phyloP scores from a whole-genome alignment of 2,888 invertebrate genomes.

The Mystacides longicornis region DNA sequence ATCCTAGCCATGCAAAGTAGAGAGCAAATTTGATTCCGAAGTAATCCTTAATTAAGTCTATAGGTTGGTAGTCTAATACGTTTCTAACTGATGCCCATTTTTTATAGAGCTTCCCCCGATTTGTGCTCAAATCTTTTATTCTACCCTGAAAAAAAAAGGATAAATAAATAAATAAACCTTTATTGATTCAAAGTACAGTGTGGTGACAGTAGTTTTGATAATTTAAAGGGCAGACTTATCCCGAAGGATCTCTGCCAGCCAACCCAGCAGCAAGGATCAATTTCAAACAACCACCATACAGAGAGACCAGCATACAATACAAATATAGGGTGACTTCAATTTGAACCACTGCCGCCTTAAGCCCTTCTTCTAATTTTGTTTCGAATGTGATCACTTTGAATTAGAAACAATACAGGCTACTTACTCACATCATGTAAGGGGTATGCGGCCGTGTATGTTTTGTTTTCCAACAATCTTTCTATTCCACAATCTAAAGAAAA shows the following conservation, averaged over 20 bases:
- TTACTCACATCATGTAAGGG: constrained; percentile 66
- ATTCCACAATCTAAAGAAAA: constrained; percentile 55
- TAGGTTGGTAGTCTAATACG: constrained; percentile 65
- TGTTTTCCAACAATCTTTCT: constrained; percentile 55
- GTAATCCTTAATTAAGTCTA: constrained; percentile 70
- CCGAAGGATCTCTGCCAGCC: too few species aligned
- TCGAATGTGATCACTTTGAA: too few species aligned
- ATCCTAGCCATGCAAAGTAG: constrained; percentile 81
- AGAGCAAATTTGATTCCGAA: constrained; percentile 71
- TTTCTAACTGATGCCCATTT: constrained; percentile 66
- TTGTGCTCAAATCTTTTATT: constrained; percentile 39
- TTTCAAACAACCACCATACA: too few species aligned
- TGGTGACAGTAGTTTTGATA: too few species aligned
- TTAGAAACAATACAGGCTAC: not conserved
- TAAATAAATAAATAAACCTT: too few species aligned
- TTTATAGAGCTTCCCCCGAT: constrained; percentile 49
- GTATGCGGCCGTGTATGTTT: constrained; percentile 62
- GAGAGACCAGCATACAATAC: too few species aligned
- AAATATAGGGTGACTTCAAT: too few species aligned
- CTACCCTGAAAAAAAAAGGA: constrained; percentile 46
- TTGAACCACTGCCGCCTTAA: too few species aligned
- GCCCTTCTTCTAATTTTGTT: too few species aligned
- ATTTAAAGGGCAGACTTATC: too few species aligned
- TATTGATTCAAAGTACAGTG: too few species aligned
- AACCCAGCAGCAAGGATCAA: too few species aligned